phyloP scores from a whole-genome alignment of 2,113 vertebrate genomes.

The Passerina amoena region DNA sequence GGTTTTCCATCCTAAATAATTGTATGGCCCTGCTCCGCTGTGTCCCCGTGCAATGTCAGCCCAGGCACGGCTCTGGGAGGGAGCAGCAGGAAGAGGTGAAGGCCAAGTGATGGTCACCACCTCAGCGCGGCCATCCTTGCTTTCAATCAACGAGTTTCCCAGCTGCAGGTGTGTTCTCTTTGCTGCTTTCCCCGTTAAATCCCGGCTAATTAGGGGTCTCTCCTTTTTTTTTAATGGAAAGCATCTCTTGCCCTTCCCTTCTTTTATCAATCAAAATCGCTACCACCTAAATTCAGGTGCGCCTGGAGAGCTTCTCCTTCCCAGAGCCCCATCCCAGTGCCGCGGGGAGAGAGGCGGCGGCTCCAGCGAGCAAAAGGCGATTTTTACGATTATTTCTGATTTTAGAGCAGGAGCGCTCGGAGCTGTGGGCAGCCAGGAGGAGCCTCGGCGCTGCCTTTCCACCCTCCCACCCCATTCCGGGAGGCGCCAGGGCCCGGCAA shows the following conservation, averaged over 20 bases:
- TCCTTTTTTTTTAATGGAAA: background rate
- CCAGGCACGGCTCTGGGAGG: background rate
- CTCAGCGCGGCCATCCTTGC: background rate
- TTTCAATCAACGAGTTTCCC: background rate
- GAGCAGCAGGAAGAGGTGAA: background rate
- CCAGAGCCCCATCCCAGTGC: background rate
- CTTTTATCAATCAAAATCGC: background rate
- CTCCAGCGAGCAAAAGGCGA: background rate
- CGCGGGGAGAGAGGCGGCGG: background rate
- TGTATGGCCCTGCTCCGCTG: rapidly evolving
- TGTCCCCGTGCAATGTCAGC: background rate
- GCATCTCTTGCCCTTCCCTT: background rate
- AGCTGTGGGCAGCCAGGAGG: background rate
- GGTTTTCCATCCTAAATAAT: background rate
- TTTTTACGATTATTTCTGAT: rapidly evolving
- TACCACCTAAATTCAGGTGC: background rate
- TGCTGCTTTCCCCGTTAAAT: background rate
- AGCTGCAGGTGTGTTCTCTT: background rate
- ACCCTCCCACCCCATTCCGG: constrained; percentile 38
- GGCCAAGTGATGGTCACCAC: background rate
- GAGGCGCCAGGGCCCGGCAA: background rate
- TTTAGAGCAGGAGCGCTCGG: too few species aligned
- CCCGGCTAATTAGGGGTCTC: too few species aligned
- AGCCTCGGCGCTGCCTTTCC: background rate
- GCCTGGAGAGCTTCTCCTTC: background rate